Base-by-base conservation (phyloP, 2,888 invertebrate genomes). In the Hofmannophila pseudospretella region DNA sequence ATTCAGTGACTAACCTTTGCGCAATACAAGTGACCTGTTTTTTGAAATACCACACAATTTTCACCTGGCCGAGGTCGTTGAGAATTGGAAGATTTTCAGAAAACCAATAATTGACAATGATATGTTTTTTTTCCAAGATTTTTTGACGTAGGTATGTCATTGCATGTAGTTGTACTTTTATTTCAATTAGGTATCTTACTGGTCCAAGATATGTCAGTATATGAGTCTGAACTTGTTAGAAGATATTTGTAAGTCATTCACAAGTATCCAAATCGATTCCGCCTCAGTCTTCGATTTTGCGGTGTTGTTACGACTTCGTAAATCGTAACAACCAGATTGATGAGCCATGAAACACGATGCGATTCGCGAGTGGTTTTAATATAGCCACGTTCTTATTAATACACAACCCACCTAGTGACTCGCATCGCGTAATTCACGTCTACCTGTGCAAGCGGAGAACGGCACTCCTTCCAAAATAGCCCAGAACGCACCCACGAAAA, bases 1-100 rank as follows among this genome's bases (percentile, higher is more conserved):
- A 77, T 77, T 65, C 69, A 65, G 49, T 73, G 77, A 76, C 63
- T 74, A 74, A 77, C 53, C 58, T 70, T 75, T 76, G 67, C 77
- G 71, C 65, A 75, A 78, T 58, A 63, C 73, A 66, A 65, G 67
- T 77, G 70, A 69, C 65, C 68, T 69, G 70, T 67, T 75, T 77
- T 62, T 49, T 51, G n/a, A n/a, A 22, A 23, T 23, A n/a, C n/a
- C 8, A 7, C 23, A 7, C 23, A 37, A 19, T 37, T 30, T 25
- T 39, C 32, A 35, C 36, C 32, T 44, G 16, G 16, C 3, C 16
- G 16, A 16, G 16, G 16, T 16, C 16, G 16, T 16, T 16, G 16
- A 16, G 16, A 16, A 16, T 16, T 16, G 7, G 4, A 10, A 28
- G 7, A 3, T 28, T 1, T 1, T 28, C 2, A 3, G 5, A 28